Base-by-base conservation (phyloP, 2,113 vertebrate species). In the Pterocles gutturalis region DNA sequence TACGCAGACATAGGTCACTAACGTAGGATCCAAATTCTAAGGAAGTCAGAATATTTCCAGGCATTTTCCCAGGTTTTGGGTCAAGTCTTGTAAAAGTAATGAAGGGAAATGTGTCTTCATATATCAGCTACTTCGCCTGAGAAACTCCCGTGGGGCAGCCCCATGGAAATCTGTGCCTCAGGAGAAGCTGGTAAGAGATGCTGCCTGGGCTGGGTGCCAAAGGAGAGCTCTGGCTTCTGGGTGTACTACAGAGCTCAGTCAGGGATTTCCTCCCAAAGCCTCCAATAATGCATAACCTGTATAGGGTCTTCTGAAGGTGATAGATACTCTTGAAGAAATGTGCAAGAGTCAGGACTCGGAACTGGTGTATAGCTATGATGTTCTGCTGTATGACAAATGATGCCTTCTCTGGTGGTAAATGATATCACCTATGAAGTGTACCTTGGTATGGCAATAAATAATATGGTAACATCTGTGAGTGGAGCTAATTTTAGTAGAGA, bases 401-500 rank as follows among this genome's bases (percentile, higher is more conserved):
- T 73, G 41, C 28, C 46, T 82, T 51, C 24, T 81, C 15, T 77
- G 58, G 51, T 82, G 18, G 53, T 43, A 73, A 53, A 58, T 78
- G 55, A 67, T 64, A 90, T 76, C 49, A 69, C 10, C 58, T 36
- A 4, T 53, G 62, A 77, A 71, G n/a, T 21, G 33, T 79, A 53
- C 48, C 46, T 81, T 87, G 67, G 20, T 84, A 49, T 54, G 84
- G 51, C 64, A 86, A 58, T 51, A 83, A 93, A 79, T 69, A 45
- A 82, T 83, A 28, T 48, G 48, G 62, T 69, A 90, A 87, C 60
- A 83, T 75, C 51, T 84, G 41, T 89, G 96, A 87, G 41, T 57
- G 34, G 13, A 71, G 65, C 69, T 91, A 77, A 87, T 75, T 91
- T 96, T 95, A 78, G 76, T 53, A 54, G 70, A 81, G 72, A 72